Evolutionary conservation across 2,113 vertebrate genomes (phyloP), one percentile per base, ranked within the genome.

Genomic region (Phalacrocorax brasilianus): DNA sequence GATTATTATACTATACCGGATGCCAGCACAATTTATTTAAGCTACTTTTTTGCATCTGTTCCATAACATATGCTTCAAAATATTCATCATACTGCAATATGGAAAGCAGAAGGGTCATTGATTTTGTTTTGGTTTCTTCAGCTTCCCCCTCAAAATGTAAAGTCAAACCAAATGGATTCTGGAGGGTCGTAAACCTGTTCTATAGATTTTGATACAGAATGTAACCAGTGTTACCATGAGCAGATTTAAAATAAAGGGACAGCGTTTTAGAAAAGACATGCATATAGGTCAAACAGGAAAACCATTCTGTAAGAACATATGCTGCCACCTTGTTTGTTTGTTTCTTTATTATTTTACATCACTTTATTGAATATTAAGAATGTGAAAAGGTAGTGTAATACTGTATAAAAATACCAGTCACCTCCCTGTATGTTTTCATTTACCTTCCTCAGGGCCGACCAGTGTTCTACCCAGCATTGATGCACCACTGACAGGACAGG

Each of bases 1-100:
- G 68, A 89, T 74, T 5, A 93, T 95, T 91, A 53, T 75, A 72
- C 49, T 75, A 20, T 49, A 87, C 32, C 0, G 0, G 16, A 85
- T 91, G 79, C 61, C 65, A 92, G 58, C 27, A 85, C 17, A 85
- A 96, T 95, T 96, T 94, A 75, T 95, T 91, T 79, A 95, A 96
- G 76, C 92, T 93, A 87, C 73, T 92, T 94, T 86, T 86, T 89
- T 89, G 30, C 66, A 85, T 91, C 77, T 95, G 42, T 82, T 96
- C 80, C 58, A 23, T 79, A 93, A 73, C 56, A 61, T 53, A n/a
- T 50, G 66, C 14, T 91, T 95, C 49, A 82, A 95, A 92, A 66
- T 73, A 33, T 78, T 97, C 45, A 85, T 75, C 56, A 67, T 28
- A 67, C 23, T 52, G 65, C 59, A 80, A 63, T 56, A 75, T 0